A percentile compares a stretch with the other conserved stretches of the same genome.
These are phyloP conservation scores for Sycophila sp. DNA, from an alignment of 1,140 invertebrate genomes.

Conservation along the genomic window DNA sequence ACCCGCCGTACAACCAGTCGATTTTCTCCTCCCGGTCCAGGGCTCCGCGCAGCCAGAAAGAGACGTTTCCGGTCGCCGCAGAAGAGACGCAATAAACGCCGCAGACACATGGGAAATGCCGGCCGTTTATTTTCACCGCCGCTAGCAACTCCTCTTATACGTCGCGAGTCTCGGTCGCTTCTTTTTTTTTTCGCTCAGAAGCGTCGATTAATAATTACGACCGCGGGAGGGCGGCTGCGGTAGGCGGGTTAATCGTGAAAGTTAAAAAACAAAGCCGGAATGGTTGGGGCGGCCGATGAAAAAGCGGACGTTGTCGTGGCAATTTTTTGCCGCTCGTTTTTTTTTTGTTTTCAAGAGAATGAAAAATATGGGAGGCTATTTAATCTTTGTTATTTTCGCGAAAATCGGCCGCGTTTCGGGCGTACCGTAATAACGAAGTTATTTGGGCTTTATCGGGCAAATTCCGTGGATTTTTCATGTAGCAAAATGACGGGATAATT, in stretches of 20 bases:
- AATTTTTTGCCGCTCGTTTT: too few species aligned
- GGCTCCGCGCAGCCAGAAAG: neutral
- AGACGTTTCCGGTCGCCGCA: neutral
- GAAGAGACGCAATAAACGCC: too few species aligned
- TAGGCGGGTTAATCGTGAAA: neutral
- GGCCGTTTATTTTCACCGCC: constrained; percentile 22
- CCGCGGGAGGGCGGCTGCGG: neutral
- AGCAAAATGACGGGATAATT: too few species aligned
- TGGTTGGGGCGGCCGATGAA: neutral
- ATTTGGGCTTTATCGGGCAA: too few species aligned
- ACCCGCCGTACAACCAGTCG: too few species aligned
- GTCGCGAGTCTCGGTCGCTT: neutral
- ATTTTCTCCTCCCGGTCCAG: neutral
- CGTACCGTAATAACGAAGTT: too few species aligned
- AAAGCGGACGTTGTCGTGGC: neutral
- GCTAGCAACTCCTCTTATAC: neutral
- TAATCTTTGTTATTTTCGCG: neutral
- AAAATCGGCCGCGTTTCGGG: too few species aligned
- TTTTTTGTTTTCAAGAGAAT: neutral
- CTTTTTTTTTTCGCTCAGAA: neutral
- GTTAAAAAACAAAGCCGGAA: neutral
- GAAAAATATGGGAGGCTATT: neutral
- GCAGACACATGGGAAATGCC: constrained; percentile 41
- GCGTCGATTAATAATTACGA: constrained; percentile 22
- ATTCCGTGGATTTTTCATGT: too few species aligned